These are phyloP conservation scores for Coilia nasus DNA, from an alignment of 2,797 vertebrate species.

Conservation along the genomic window DNA sequence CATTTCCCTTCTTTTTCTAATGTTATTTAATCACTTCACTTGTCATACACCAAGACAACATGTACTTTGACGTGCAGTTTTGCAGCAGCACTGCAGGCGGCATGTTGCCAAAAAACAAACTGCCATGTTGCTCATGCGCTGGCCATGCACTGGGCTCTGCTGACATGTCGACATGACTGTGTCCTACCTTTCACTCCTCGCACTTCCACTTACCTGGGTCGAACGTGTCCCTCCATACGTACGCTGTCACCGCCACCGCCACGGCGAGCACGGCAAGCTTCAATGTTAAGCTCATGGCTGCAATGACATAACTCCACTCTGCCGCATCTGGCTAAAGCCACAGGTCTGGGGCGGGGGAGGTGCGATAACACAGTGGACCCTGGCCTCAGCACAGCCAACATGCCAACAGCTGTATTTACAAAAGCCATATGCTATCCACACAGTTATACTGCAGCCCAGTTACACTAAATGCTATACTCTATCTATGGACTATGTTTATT, in stretches of 20 bases:
- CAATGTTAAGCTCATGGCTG: background rate
- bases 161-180: background rate
- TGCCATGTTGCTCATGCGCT: background rate
- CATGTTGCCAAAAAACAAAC: too few species aligned
- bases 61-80: too few species aligned
- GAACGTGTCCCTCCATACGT: conserved; percentile 47
- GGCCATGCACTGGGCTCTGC: background rate
- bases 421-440: too few species aligned
- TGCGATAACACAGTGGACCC: background rate
- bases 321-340: background rate
- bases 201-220: conserved; percentile 38
- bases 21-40: too few species aligned
- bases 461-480: too few species aligned
- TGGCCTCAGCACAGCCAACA: background rate
- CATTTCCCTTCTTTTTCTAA: too few species aligned
- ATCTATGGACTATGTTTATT: too few species aligned
- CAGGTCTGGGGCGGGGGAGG: too few species aligned
- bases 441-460: too few species aligned
- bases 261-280: background rate
- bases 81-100: too few species aligned
- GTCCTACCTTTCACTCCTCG: background rate
- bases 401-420: too few species aligned
- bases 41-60: too few species aligned
- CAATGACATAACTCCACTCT: background rate
- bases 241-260: conserved; percentile 13